Evolutionary conservation across 2,113 vertebrate genomes (phyloP).

Genomic region (Callaeas wilsoni): DNA sequence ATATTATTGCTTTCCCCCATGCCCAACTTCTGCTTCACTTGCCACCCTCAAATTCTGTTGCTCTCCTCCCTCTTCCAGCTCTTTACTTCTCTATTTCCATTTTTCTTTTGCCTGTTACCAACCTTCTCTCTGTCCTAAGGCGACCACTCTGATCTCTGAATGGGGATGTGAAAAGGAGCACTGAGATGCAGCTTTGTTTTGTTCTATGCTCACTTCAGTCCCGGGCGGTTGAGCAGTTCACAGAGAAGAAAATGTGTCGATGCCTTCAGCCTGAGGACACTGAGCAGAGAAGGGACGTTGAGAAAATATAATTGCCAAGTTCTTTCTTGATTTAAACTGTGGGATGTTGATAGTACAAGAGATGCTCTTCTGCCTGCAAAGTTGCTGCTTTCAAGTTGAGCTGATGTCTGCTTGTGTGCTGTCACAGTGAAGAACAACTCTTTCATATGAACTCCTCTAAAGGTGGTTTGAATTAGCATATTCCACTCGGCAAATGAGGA

Average conservation of each 20-base stretch:
- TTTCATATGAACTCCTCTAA: not conserved
- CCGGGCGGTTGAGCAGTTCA: not conserved
- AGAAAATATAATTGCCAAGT: not conserved
- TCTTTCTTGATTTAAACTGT: not conserved
- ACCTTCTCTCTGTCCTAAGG: not conserved
- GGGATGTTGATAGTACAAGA: not conserved
- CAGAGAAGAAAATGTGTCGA: not conserved
- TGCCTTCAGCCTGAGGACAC: not conserved
- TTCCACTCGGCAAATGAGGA: not conserved
- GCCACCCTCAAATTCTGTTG: not conserved
- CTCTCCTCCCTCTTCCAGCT: not conserved
- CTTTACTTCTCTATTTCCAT: not conserved
- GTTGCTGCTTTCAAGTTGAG: not conserved
- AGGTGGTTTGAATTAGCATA: conserved; percentile 29
- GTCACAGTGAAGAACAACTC: not conserved
- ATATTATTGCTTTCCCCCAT: not conserved
- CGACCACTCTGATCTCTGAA: not conserved
- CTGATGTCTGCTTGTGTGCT: not conserved
- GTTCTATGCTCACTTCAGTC: not conserved
- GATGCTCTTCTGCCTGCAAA: not conserved
- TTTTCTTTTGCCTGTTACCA: not conserved
- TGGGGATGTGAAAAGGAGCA: not conserved
- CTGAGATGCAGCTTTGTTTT: not conserved
- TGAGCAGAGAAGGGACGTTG: not conserved
- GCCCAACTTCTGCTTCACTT: not conserved